These are phyloP conservation scores for Callyntrura guangdongensis DNA, from an alignment of 2,888 invertebrate genomes.

Conservation along the genomic window DNA sequence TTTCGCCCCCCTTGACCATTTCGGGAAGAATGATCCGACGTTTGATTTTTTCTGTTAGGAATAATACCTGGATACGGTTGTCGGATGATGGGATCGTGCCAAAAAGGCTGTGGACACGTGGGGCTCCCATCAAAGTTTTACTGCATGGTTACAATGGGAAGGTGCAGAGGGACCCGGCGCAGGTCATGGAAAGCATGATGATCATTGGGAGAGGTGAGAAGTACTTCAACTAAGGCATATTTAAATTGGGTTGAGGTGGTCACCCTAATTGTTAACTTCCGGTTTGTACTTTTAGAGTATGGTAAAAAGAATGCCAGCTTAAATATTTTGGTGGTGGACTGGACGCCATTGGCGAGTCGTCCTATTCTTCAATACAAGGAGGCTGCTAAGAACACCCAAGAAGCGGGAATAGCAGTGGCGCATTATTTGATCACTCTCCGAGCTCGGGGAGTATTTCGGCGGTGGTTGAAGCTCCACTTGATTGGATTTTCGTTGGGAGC, in stretches of 20 bases:
- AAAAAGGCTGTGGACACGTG: not conserved
- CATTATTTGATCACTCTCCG: not conserved
- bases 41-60: too few relatives aligned
- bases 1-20: too few relatives aligned
- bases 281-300: not conserved
- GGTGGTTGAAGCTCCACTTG: not conserved
- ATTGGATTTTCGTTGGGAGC: constrained; percentile 55
- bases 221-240: too few relatives aligned
- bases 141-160: not conserved
- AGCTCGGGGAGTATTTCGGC: not conserved
- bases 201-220: not conserved
- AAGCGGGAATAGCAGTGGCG: not conserved
- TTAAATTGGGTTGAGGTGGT: too few relatives aligned
- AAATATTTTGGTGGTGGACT: not conserved
- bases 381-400: not conserved
- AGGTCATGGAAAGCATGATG: constrained; percentile 21
- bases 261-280: too few relatives aligned
- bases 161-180: not conserved
- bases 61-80: not conserved
- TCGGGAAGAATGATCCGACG: too few relatives aligned
- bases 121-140: not conserved
- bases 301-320: not conserved
- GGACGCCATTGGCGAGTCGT: not conserved
- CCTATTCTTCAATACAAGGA: not conserved
- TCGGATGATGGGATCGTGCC: not conserved